Evolutionary conservation across 1,140 invertebrate species (phyloP).

Genomic region (Agraylea sexmaculata): DNA sequence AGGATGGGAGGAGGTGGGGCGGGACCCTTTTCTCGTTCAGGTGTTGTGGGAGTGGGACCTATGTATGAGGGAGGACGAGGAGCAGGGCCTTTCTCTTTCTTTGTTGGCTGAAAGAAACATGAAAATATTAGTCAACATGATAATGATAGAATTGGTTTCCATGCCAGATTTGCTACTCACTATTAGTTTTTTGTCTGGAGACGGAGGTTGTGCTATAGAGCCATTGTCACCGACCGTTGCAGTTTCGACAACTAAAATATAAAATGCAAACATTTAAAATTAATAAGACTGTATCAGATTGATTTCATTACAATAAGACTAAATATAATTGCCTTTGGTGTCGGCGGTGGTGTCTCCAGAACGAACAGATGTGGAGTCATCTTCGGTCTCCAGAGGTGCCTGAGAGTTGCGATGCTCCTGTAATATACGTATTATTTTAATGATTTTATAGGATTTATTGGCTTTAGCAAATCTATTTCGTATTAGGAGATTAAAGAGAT

Average conservation of each 20-base stretch:
- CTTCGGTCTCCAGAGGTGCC: conserved; percentile 77
- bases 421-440: too few relatives aligned
- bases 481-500: too few relatives aligned
- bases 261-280: conserved; percentile 5
- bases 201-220: too few relatives aligned
- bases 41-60: conserved; percentile 31
- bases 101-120: conserved; percentile 34
- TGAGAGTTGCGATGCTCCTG: conserved; percentile 79
- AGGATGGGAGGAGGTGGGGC: conserved; percentile 37
- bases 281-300: too few relatives aligned
- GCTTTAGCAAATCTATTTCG: too few relatives aligned
- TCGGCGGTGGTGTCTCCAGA: conserved; percentile 64
- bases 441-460: too few relatives aligned
- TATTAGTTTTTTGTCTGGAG: too few relatives aligned
- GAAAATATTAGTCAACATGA: conserved; percentile 3
- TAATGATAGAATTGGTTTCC: too few relatives aligned
- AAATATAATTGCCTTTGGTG: conserved; percentile 52
- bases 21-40: conserved; percentile 42
- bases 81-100: conserved; percentile 61
- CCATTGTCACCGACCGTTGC: too few relatives aligned
- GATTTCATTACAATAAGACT: too few relatives aligned
- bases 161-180: too few relatives aligned
- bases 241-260: too few relatives aligned
- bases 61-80: conserved; percentile 46
- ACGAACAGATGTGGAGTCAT: conserved; percentile 72